Evolutionary conservation across 2,113 vertebrate genomes (phyloP), one percentile per base, ranked within the genome.

Genomic region (Amblyornis subalaris): DNA sequence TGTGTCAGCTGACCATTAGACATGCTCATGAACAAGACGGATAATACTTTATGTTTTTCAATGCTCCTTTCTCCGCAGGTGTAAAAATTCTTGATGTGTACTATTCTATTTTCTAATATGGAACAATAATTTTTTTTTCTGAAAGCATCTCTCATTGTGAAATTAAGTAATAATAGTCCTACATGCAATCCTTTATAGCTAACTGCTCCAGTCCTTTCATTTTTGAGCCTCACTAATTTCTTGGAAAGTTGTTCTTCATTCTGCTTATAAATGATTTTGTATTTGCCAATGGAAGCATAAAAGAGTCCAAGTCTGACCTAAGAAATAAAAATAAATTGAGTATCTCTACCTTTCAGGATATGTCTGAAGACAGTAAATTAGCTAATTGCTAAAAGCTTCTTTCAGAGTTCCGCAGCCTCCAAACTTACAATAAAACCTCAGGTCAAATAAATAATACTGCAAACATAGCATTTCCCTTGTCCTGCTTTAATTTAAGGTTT

Each of bases 191-290:
- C 33, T 74, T 75, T 64, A 18, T n/a, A 90, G n/a, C 28, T 66
- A 77, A 90, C 36, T 26, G 14, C 25, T 92, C 16, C 48, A 87
- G 53, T 14, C 33, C 45, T 95, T 95, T 94, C 57, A 88, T 80
- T 77, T 91, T 47, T 67, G 12, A 89, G 7, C 25, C 17, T 92
- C 61, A 44, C 60, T 92, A 54, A 70, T 74, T 94, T 93, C 35
- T 82, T 87, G 66, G 70, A 88, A 89, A 90, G n/a, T 36, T 70
- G 33, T 77, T 77, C 24, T 85, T 95, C 86, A 62, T 93, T 94
- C 50, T 78, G 20, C 31, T 90, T 85, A 57, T 38, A 94, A 81
- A 29, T 44, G 21, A 48, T 64, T 88, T 74, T 80, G 26, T 26
- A 20, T 64, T 94, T 83, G 61, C 69, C 72, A 71, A 6, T 3